Percentiles rank a stretch among this genome's conserved stretches.
Evolutionary conservation across 1,140 invertebrate species (phyloP).

Genomic region (Drosophila arizonae): DNA sequence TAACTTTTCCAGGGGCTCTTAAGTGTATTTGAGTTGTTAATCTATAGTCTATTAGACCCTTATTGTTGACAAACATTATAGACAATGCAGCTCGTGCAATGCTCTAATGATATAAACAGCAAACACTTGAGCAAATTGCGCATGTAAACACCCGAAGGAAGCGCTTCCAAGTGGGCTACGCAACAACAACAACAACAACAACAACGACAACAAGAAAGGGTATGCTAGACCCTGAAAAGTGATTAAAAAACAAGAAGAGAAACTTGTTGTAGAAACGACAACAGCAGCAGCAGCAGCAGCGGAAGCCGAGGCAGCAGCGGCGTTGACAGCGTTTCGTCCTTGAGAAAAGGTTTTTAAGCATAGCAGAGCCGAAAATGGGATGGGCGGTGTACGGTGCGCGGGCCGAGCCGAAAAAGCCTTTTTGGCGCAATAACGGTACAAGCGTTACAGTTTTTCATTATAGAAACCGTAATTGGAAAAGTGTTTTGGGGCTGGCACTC

Average conservation of each 20-base stretch:
- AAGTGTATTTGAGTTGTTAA: background rate
- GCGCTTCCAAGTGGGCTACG: conserved; percentile 42
- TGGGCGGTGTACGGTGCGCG: too few species aligned
- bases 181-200: conserved; percentile 25
- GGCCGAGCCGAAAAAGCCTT: conserved; percentile 23
- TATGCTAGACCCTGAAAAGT: conserved; percentile 77
- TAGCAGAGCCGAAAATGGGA: background rate
- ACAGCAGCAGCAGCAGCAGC: conserved; percentile 16
- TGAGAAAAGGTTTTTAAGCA: conserved; percentile 62
- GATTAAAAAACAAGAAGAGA: conserved; percentile 65
- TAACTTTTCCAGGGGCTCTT: background rate
- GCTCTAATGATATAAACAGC: conserved; percentile 74
- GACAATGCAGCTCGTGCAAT: conserved; percentile 38
- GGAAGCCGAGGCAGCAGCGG: conserved; percentile 22
- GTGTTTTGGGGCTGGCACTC: conserved; percentile 76
- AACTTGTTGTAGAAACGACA: conserved; percentile 57
- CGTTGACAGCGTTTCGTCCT: conserved; percentile 58
- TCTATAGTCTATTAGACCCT: background rate
- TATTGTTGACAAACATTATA: conserved; percentile 20
- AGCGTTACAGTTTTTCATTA: conserved; percentile 61
- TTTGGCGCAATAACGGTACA: conserved; percentile 52
- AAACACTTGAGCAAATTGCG: conserved; percentile 77
- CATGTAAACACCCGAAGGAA: conserved; percentile 66
- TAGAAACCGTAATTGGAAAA: conserved; percentile 78
- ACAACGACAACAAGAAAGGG: conserved; percentile 10